Base-by-base conservation (phyloP, 1,140 invertebrate species). In the Latrodectus geometricus region DNA sequence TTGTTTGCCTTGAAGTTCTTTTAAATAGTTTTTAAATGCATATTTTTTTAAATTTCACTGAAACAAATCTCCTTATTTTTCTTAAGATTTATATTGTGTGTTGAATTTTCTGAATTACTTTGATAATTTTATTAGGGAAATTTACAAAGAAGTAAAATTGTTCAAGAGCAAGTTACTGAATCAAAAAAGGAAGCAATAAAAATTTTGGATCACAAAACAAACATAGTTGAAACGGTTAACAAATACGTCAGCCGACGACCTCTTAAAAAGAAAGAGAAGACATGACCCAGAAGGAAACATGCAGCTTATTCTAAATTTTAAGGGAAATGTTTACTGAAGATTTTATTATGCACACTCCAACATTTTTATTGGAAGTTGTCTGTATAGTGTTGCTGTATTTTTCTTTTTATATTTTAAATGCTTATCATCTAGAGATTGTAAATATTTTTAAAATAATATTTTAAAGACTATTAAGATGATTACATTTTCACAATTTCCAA, bases 81-180 rank as follows among this genome's bases (percentile, higher is more conserved):
- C 9, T 65, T 81, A 50, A 82, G 15, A 48, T 17, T 52, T 85
- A 54, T 70, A 23, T 52, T 82, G 0, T 48, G 66, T 88, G 88
- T 52, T 88, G 20, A 78, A 86, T 85, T 48, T 75, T 65, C 66
- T 81, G 5, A 35, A 35, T 35, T 35, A 35, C 35, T 35, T 35
- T 78, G 66, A 50, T 70, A 69, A 50, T 20, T 89, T 87, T 91
- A 93, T 81, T 91, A 97, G 95, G 97, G 96, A 61, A 98, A 98
- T 91, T 95, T 98, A 90, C 97, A 99, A 92, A 93, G 97, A 72
- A 97, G 96, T 90, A 96, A 95, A 93, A 95, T 98, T 69, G 96
- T 98, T 56, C 95, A 95, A 78, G 97, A 98, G 91, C 97, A 97
- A 87, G 95, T 98, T 90, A 93, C 93, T 88, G 97, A 98, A 91